Conservation (phyloP, 1,140 invertebrate species). For the Calephelis nemesis region DNA sequence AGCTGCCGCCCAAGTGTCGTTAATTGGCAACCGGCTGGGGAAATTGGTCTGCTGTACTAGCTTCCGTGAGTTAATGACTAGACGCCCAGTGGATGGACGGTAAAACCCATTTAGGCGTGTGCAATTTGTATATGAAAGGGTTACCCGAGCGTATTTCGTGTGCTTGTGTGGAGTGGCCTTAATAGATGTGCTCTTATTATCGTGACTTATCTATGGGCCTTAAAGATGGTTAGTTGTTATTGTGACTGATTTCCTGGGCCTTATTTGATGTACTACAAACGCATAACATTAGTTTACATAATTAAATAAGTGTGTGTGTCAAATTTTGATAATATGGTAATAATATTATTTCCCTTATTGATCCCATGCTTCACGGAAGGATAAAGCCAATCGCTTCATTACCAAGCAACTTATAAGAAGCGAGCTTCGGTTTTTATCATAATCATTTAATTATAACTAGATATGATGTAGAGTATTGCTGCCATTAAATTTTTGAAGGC, state of each 20-base stretch:
- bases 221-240: neutral
- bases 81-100: slow-evolving; percentile 64
- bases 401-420: too few species aligned
- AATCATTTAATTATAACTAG: too few species aligned
- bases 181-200: neutral
- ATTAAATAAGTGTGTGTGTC: too few species aligned
- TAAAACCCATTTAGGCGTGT: slow-evolving; percentile 66
- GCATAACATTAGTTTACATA: too few species aligned
- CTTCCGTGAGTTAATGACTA: slow-evolving; percentile 73
- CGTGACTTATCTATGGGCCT: neutral
- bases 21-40: slow-evolving; percentile 68
- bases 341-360: too few species aligned
- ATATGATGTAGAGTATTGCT: too few species aligned
- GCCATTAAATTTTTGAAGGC: too few species aligned
- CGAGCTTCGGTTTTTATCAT: too few species aligned
- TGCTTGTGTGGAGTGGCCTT: neutral
- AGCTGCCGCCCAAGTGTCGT: slow-evolving; percentile 57
- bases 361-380: too few species aligned
- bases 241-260: neutral
- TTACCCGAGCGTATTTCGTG: slow-evolving; percentile 36
- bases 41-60: slow-evolving; percentile 71
- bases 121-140: slow-evolving; percentile 65
- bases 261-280: too few species aligned
- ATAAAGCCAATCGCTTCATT: too few species aligned
- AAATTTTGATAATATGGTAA: too few species aligned